Evolutionary conservation across 2,888 invertebrate species (phyloP).

Genomic region (Arge pagana): DNA sequence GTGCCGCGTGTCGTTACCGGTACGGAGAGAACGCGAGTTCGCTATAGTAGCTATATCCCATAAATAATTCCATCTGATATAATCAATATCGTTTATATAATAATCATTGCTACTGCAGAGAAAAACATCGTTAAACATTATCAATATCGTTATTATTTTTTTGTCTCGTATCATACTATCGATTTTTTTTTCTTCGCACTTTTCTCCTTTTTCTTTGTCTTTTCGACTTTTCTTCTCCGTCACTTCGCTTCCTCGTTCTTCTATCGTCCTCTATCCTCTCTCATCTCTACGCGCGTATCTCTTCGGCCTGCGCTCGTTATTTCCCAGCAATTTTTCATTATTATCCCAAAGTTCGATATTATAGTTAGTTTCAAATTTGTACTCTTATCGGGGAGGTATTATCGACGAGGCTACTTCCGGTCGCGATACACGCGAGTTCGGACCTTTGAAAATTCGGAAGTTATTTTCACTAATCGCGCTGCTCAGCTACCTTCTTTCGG

Average conservation of each 20-base stretch:
- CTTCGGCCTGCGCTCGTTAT: slow-evolving; percentile 30
- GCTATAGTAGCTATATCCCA: slow-evolving; percentile 22
- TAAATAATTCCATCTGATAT: slow-evolving; percentile 47
- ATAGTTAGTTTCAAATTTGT: slow-evolving; percentile 55
- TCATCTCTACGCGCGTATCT: slow-evolving; percentile 17
- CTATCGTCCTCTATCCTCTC: slow-evolving; percentile 29
- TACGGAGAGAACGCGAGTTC: too few relatives aligned
- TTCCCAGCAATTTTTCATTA: slow-evolving; percentile 23
- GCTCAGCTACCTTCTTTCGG: too few relatives aligned
- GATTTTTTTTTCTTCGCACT: slow-evolving; percentile 23
- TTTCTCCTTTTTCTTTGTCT: slow-evolving; percentile 27
- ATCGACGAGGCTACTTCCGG: too few relatives aligned
- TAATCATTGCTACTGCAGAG: slow-evolving; percentile 52
- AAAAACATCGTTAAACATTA: slow-evolving; percentile 55
- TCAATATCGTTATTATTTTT: slow-evolving; percentile 32
- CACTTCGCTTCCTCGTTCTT: slow-evolving; percentile 30
- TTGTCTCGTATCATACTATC: slow-evolving; percentile 10
- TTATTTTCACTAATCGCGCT: too few relatives aligned
- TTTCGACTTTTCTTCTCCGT: slow-evolving; percentile 30
- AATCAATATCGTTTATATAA: slow-evolving; percentile 37
- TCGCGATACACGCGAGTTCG: too few relatives aligned
- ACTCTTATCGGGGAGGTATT: slow-evolving; percentile 56
- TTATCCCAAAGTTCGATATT: slow-evolving; percentile 49
- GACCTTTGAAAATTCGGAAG: too few relatives aligned
- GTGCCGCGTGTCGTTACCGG: too few relatives aligned